Percentiles rank a stretch among this genome's conserved stretches.
Conservation (phyloP, 2,797 vertebrate genomes). For the Poeciliopsis turneri region DNA sequence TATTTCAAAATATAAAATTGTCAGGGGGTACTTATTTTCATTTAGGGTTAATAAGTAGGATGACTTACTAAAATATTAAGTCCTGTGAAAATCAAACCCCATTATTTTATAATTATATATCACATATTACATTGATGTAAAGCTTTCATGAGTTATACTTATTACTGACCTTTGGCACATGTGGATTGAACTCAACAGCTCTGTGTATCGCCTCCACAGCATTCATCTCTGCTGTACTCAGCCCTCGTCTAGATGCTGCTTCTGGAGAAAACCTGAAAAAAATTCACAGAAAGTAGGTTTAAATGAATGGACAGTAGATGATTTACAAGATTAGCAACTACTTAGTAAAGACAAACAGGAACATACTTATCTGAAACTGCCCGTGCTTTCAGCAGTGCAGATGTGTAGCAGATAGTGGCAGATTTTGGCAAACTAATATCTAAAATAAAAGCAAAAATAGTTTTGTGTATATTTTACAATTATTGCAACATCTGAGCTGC, state of each 20-base stretch:
- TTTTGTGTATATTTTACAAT: slow-evolving; percentile 1
- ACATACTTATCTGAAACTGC: slow-evolving; percentile 98
- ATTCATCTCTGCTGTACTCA: slow-evolving; percentile 99
- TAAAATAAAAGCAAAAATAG: slow-evolving; percentile 67
- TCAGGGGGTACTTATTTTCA: neutral
- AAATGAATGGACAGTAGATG: neutral
- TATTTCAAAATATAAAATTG: neutral
- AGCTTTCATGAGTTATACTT: neutral
- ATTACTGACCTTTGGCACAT: slow-evolving; percentile 95
- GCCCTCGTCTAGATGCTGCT: slow-evolving; percentile 94
- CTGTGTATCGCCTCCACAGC: slow-evolving; percentile 99
- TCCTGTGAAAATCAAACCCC: too few species aligned
- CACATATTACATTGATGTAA: neutral
- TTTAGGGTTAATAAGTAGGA: neutral
- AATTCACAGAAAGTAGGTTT: neutral
- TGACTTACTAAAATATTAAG: neutral
- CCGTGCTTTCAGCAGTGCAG: slow-evolving; percentile 96
- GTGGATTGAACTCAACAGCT: slow-evolving; percentile 99
- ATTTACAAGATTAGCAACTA: neutral
- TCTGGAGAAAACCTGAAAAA: slow-evolving; percentile 93
- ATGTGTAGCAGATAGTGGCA: slow-evolving; percentile 99
- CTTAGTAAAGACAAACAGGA: neutral
- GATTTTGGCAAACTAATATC: slow-evolving; percentile 99
- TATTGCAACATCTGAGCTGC: neutral
- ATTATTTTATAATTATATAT: neutral